phyloP scores from a whole-genome alignment of 64 coral and sea anemone species.

The Platygyra sinensis region DNA sequence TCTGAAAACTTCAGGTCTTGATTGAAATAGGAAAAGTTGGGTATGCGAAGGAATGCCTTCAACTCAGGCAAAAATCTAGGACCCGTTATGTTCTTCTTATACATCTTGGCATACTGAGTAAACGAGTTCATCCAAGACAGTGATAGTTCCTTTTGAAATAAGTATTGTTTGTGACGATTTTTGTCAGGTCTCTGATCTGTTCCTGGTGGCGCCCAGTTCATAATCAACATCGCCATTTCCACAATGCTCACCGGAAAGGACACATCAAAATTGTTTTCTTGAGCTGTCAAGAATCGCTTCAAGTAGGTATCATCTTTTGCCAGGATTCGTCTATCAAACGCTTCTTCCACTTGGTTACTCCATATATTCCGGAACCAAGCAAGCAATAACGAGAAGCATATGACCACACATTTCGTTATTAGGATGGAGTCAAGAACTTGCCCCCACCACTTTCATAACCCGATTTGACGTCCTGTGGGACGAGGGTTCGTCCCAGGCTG shows the following conservation, averaged over 20 bases:
- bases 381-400: slow-evolving; percentile 20
- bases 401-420: slow-evolving; percentile 16
- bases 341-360: slow-evolving; percentile 46
- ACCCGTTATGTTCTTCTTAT: not conserved
- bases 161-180: slow-evolving; percentile 32
- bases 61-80: slow-evolving; percentile 38
- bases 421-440: slow-evolving; percentile 22
- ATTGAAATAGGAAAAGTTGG: slow-evolving; percentile 48
- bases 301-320: slow-evolving; percentile 70
- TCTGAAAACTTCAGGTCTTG: slow-evolving; percentile 60
- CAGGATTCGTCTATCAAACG: slow-evolving; percentile 49
- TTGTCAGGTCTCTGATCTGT: slow-evolving; percentile 29
- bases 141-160: not conserved
- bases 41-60: slow-evolving; percentile 37
- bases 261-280: slow-evolving; percentile 40
- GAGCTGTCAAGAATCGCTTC: slow-evolving; percentile 40
- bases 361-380: slow-evolving; percentile 44
- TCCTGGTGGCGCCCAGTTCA: slow-evolving; percentile 18
- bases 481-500: slow-evolving; percentile 50
- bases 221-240: slow-evolving; percentile 24
- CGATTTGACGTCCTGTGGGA: slow-evolving; percentile 30
- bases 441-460: slow-evolving; percentile 53
- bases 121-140: slow-evolving; percentile 52
- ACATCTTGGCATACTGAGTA: not conserved
- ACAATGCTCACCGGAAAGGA: slow-evolving; percentile 47